Evolutionary conservation across 2,113 vertebrate genomes (phyloP).

Genomic region (Triplophysa rosa): DNA sequence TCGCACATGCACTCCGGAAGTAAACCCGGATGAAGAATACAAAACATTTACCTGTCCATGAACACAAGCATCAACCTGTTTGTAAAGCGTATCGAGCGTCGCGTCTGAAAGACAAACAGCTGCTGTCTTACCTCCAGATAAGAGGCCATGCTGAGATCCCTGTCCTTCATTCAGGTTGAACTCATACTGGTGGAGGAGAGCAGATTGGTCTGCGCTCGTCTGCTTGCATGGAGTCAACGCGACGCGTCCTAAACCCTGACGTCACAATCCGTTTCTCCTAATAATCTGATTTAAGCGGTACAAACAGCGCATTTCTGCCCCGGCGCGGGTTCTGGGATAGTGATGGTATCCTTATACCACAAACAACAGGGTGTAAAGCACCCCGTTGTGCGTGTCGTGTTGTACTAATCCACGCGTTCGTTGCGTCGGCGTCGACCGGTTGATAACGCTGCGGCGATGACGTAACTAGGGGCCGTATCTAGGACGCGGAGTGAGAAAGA

Average conservation of each 20-base stretch:
- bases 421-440: background rate
- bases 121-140: slow-evolving; percentile 69
- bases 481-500: background rate
- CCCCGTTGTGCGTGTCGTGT: background rate
- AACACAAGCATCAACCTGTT: background rate
- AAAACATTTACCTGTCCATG: background rate
- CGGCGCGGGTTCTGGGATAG: background rate
- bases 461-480: background rate
- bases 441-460: background rate
- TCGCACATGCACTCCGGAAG: background rate
- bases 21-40: background rate
- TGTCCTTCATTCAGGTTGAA: slow-evolving; percentile 27
- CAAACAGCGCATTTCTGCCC: background rate
- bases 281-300: slow-evolving; percentile 69
- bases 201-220: slow-evolving; percentile 14
- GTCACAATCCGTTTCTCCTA: slow-evolving; percentile 73
- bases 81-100: background rate
- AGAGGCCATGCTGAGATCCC: slow-evolving; percentile 66
- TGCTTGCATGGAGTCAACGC: slow-evolving; percentile 26
- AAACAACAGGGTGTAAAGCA: background rate
- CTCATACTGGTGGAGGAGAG: slow-evolving; percentile 49
- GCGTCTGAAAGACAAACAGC: background rate
- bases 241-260: slow-evolving; percentile 65
- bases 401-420: background rate
- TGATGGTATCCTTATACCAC: background rate